A percentile compares a stretch with the other conserved stretches of the same genome.
phyloP scores from a whole-genome alignment of 1,140 invertebrate genomes.

The Hyles euphorbiae region DNA sequence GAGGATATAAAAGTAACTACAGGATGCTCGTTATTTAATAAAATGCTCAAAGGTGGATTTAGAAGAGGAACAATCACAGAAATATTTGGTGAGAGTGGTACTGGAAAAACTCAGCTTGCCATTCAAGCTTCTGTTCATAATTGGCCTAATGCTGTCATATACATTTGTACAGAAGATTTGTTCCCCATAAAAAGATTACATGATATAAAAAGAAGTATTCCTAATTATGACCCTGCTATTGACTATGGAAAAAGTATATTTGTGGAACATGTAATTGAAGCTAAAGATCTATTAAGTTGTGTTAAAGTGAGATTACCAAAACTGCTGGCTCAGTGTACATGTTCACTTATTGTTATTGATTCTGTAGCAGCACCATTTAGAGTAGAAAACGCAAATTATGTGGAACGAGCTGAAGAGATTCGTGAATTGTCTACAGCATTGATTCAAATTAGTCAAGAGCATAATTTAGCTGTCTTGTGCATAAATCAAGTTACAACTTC shows the following conservation, averaged over 20 bases:
- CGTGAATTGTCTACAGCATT: constrained; percentile 47
- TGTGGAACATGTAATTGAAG: constrained; percentile 60
- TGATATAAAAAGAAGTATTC: constrained; percentile 37
- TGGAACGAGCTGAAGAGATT: constrained; percentile 58
- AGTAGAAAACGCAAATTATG: constrained; percentile 52
- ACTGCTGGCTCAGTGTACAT: constrained; percentile 35
- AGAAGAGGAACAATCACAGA: constrained; percentile 85
- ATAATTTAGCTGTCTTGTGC: constrained; percentile 50
- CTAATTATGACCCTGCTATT: constrained; percentile 11
- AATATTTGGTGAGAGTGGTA: constrained; percentile 87
- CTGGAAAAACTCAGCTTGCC: constrained; percentile 91
- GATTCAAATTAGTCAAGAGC: constrained; percentile 38
- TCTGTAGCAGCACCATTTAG: constrained; percentile 61
- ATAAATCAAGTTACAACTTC: constrained; percentile 60
- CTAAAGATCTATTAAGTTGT: constrained; percentile 48
- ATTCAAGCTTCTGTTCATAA: constrained; percentile 79
- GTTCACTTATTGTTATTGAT: constrained; percentile 49
- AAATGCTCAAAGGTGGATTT: constrained; percentile 83
- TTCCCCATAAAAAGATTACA: constrained; percentile 61
- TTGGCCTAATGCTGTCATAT: constrained; percentile 41
- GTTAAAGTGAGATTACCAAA: constrained; percentile 48
- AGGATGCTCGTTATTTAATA: constrained; percentile 80
- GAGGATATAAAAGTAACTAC: constrained; percentile 62
- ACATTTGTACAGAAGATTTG: constrained; percentile 62
- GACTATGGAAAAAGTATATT: constrained; percentile 46